phyloP scores from a whole-genome alignment of 2,797 vertebrate genomes.

The Fistularia tabacaria region DNA sequence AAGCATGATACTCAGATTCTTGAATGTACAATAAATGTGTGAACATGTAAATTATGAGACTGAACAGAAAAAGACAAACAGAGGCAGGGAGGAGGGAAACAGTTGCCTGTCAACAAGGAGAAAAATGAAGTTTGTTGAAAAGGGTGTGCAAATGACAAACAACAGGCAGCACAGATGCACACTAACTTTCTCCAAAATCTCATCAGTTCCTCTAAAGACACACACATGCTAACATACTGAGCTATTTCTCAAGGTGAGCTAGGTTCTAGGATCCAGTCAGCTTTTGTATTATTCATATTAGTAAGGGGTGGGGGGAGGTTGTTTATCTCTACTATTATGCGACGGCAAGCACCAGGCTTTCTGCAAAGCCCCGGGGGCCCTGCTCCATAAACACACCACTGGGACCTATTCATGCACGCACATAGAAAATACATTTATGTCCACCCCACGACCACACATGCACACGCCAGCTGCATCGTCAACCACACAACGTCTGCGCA shows the following conservation, averaged over 20 bases:
- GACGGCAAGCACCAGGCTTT: slow-evolving; percentile 35
- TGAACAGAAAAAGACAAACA: slow-evolving; percentile 21
- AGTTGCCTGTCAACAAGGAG: slow-evolving; percentile 9
- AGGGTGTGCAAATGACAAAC: slow-evolving; percentile 24
- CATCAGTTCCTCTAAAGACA: not conserved
- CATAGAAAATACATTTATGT: slow-evolving; percentile 23
- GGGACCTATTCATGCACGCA: slow-evolving; percentile 39
- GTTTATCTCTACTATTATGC: slow-evolving; percentile 60
- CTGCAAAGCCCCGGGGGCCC: slow-evolving; percentile 47
- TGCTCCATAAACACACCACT: slow-evolving; percentile 50
- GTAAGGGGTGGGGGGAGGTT: slow-evolving; percentile 19
- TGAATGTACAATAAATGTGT: not conserved
- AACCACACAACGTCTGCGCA: slow-evolving; percentile 1
- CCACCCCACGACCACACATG: slow-evolving; percentile 13
- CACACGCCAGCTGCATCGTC: slow-evolving; percentile 10
- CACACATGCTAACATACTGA: slow-evolving; percentile 15
- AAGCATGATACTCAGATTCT: not conserved
- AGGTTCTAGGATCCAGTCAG: slow-evolving; percentile 27
- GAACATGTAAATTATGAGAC: not conserved
- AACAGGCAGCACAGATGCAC: slow-evolving; percentile 6
- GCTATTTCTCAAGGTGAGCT: slow-evolving; percentile 38
- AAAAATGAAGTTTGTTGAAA: slow-evolving; percentile 25
- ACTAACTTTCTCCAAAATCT: slow-evolving; percentile 18
- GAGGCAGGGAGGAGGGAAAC: slow-evolving; percentile 11
- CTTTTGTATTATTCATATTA: slow-evolving; percentile 70